phyloP scores from a whole-genome alignment of 2,888 invertebrate genomes.

The Patella ulyssiponensis region DNA sequence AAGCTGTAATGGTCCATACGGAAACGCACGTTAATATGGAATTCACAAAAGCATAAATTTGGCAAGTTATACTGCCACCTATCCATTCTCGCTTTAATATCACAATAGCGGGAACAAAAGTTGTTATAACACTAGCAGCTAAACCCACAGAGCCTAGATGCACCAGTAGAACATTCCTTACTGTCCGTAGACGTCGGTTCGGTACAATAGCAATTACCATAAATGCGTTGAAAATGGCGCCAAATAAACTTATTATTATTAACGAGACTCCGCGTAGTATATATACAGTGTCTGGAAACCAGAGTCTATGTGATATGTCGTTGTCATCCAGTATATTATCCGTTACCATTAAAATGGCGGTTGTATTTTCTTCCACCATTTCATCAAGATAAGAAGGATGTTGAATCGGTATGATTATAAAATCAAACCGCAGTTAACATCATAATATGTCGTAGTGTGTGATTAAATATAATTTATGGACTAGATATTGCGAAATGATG shows the following conservation, averaged over 20 bases:
- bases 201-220: conserved; percentile 56
- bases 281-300: conserved; percentile 28
- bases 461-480: too few species aligned
- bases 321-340: background rate
- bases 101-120: conserved; percentile 46
- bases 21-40: conserved; percentile 48
- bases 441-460: too few species aligned
- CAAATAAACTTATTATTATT: conserved; percentile 47
- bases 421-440: too few species aligned
- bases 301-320: background rate
- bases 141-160: conserved; percentile 54
- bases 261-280: conserved; percentile 45
- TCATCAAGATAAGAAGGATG: background rate
- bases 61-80: conserved; percentile 49
- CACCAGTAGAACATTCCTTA: conserved; percentile 56
- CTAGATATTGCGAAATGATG: too few species aligned
- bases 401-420: too few species aligned
- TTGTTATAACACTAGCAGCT: conserved; percentile 40
- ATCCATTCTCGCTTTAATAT: conserved; percentile 51
- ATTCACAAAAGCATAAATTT: conserved; percentile 50
- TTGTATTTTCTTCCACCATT: background rate
- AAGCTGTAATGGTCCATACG: conserved; percentile 58
- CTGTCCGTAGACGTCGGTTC: conserved; percentile 51
- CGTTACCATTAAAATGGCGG: background rate
- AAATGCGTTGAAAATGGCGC: conserved; percentile 48